Conservation (phyloP, 1,140 invertebrate genomes). For the Helicoverpa armigera region DNA sequence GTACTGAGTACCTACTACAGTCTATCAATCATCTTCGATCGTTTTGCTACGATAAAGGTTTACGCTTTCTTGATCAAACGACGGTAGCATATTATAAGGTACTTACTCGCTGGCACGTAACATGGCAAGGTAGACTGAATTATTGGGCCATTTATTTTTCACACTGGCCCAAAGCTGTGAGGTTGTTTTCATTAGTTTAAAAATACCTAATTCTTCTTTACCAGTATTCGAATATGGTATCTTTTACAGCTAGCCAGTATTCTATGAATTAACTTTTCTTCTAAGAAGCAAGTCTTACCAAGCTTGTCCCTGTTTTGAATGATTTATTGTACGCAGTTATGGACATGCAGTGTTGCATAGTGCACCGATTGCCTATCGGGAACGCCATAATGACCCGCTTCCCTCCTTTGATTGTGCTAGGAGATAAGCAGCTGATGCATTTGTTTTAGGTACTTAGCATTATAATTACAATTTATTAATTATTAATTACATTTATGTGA, state of each 20-base stretch:
- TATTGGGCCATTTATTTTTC: no score
- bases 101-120: background rate
- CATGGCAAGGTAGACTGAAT: background rate
- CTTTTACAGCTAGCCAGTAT: no score
- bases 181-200: no score
- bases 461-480: no score
- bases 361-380: background rate
- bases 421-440: conserved; percentile 17
- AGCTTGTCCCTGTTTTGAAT: no score
- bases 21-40: background rate
- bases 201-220: no score
- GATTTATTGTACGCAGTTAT: no score
- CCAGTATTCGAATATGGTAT: no score
- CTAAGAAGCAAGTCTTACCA: no score
- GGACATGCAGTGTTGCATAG: background rate
- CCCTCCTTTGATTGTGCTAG: conserved; percentile 9
- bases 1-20: background rate
- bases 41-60: background rate
- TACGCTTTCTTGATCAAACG: conserved; percentile 21
- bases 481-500: no score
- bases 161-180: no score
- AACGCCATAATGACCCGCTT: conserved; percentile 19
- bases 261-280: no score
- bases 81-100: background rate
- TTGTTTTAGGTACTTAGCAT: background rate